Conservation (phyloP, 2,797 vertebrate genomes). For the Phalanger gymnotis region DNA sequence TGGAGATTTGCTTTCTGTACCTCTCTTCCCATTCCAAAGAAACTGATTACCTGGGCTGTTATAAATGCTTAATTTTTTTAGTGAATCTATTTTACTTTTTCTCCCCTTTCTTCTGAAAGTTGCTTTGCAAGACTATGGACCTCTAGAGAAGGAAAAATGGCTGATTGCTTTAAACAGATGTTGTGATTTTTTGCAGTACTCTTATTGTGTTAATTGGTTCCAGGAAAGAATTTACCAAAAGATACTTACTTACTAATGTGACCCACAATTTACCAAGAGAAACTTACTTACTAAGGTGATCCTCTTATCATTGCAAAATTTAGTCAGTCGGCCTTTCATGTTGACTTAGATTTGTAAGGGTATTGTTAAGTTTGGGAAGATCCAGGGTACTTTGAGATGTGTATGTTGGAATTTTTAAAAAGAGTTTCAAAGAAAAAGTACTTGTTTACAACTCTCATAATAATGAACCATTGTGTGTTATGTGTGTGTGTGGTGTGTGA, state of each 20-base stretch:
- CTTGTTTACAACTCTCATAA: too few relatives aligned
- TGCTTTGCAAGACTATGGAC: not conserved
- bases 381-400: not conserved
- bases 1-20: not conserved
- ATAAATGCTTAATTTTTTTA: not conserved
- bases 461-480: not conserved
- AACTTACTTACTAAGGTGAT: not conserved
- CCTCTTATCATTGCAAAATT: not conserved
- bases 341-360: not conserved
- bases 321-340: not conserved
- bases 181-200: not conserved
- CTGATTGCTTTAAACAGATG: not conserved
- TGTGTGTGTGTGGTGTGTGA: too few relatives aligned
- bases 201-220: not conserved
- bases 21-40: not conserved
- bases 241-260: not conserved
- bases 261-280: not conserved
- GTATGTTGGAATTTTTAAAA: too few relatives aligned
- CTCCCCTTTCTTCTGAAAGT: not conserved
- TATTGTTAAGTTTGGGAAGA: not conserved
- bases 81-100: not conserved
- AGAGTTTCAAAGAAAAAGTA: too few relatives aligned
- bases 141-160: not conserved
- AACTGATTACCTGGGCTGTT: not conserved
- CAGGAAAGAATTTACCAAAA: not conserved